Percentiles rank a stretch among this genome's conserved stretches.
Evolutionary conservation across 2,888 invertebrate genomes (phyloP).

Genomic region (Orchestes rusci): DNA sequence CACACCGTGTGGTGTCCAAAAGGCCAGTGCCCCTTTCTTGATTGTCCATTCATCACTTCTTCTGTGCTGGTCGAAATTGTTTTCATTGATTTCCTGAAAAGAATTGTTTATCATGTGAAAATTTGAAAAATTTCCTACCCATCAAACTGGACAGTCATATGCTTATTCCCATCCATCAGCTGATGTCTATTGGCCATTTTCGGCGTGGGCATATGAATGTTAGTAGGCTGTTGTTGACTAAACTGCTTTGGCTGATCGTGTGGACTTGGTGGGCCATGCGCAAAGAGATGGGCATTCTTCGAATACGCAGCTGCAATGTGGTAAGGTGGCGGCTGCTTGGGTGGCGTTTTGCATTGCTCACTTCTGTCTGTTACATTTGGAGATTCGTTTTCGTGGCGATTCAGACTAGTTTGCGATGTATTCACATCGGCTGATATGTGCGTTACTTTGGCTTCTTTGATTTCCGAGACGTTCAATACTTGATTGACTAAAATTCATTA

Average conservation of each 20-base stretch:
- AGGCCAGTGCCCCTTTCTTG: slow-evolving; percentile 44
- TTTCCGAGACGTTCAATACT: slow-evolving; percentile 37
- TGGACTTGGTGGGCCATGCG: slow-evolving; percentile 34
- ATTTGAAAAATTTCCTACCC: too few relatives aligned
- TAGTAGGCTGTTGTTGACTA: slow-evolving; percentile 36
- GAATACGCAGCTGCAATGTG: slow-evolving; percentile 78
- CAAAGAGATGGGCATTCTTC: slow-evolving; percentile 66
- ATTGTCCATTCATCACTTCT: slow-evolving; percentile 17
- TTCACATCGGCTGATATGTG: slow-evolving; percentile 32
- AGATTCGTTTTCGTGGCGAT: slow-evolving; percentile 25
- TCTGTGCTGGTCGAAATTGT: slow-evolving; percentile 25
- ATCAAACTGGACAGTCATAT: slow-evolving; percentile 19
- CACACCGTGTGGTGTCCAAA: slow-evolving; percentile 50
- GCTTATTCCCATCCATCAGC: slow-evolving; percentile 18
- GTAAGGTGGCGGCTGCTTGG: slow-evolving; percentile 69
- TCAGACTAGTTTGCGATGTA: slow-evolving; percentile 31
- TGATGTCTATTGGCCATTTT: slow-evolving; percentile 30
- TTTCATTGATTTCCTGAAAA: slow-evolving; percentile 16
- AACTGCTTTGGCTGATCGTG: slow-evolving; percentile 37
- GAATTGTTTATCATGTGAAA: too few relatives aligned
- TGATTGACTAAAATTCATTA: slow-evolving; percentile 20
- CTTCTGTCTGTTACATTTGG: slow-evolving; percentile 25
- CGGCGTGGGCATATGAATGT: slow-evolving; percentile 37
- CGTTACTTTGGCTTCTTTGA: slow-evolving; percentile 45
- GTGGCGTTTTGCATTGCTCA: slow-evolving; percentile 27